Evolutionary conservation across 1,140 invertebrate species (phyloP).

Genomic region (Ladona fulva): DNA sequence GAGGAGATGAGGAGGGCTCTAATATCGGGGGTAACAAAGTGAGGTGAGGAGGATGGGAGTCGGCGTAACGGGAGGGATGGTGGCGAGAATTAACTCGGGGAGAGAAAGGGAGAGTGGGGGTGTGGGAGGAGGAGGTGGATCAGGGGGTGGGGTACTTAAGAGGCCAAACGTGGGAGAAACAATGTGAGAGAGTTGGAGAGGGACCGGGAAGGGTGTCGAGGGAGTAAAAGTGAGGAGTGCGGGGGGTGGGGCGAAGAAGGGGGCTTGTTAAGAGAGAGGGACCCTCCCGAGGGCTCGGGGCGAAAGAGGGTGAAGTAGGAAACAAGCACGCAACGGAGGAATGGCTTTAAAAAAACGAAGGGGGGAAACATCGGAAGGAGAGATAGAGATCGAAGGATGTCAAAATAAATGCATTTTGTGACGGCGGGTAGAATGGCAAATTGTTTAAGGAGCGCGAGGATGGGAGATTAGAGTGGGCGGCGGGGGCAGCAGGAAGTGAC

Average conservation of each 20-base stretch:
- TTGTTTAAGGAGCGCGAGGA: neutral
- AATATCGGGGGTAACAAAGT: too few relatives aligned
- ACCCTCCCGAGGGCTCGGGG: neutral
- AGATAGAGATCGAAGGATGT: neutral
- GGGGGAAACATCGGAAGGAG: neutral
- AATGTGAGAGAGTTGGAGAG: neutral
- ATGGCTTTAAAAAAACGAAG: neutral
- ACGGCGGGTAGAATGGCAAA: neutral
- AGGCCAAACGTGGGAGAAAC: constrained; percentile 2
- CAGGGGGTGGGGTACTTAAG: neutral
- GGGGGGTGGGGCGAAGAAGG: neutral
- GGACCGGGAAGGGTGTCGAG: neutral
- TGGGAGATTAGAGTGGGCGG: neutral
- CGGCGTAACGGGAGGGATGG: too few relatives aligned
- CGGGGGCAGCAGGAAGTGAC: neutral
- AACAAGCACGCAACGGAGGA: constrained; percentile 7
- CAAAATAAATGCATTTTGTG: neutral
- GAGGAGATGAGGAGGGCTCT: too few relatives aligned
- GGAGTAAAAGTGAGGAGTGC: neutral
- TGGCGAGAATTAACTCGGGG: too few relatives aligned
- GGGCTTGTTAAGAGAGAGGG: neutral
- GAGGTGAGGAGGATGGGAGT: too few relatives aligned
- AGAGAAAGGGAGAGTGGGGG: neutral
- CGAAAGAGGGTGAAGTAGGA: neutral
- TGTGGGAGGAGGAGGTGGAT: neutral